Evolutionary conservation across 2,797 vertebrate genomes (phyloP).

Genomic region (Poeciliopsis presidionis): DNA sequence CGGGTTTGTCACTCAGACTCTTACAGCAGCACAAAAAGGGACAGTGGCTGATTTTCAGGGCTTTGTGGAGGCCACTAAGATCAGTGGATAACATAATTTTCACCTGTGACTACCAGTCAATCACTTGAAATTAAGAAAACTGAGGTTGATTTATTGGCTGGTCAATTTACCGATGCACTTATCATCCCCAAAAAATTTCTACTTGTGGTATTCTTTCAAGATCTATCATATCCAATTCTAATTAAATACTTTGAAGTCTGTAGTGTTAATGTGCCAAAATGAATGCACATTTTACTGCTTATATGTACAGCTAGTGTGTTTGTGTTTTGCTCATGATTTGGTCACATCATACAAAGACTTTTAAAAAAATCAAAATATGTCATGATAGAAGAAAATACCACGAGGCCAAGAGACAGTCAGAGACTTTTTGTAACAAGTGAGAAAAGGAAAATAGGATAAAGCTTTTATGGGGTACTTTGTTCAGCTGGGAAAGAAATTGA

Average conservation of each 20-base stretch:
- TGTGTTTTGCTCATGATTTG: slow-evolving; percentile 45
- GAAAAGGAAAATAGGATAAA: slow-evolving; percentile 6
- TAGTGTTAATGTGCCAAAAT: neutral
- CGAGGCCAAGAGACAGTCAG: neutral
- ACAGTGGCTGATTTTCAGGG: too few relatives aligned
- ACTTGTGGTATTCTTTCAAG: too few relatives aligned
- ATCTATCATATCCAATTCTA: neutral
- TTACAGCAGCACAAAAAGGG: too few relatives aligned
- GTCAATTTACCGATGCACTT: too few relatives aligned
- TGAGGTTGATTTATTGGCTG: too few relatives aligned
- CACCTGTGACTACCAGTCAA: too few relatives aligned
- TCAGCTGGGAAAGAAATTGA: slow-evolving; percentile 18
- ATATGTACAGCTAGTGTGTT: slow-evolving; percentile 2
- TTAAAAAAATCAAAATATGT: slow-evolving; percentile 25
- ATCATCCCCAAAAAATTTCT: too few relatives aligned
- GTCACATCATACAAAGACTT: slow-evolving; percentile 43
- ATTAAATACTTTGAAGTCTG: neutral
- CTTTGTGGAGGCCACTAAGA: too few relatives aligned
- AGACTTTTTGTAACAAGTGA: neutral
- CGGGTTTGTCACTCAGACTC: too few relatives aligned
- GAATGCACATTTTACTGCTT: neutral
- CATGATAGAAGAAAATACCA: slow-evolving; percentile 35
- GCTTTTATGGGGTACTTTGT: slow-evolving; percentile 10
- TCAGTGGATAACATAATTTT: too few relatives aligned
- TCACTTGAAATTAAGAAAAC: too few relatives aligned